phyloP scores from a whole-genome alignment of 2,888 invertebrate species.

The Protula sp. region DNA sequence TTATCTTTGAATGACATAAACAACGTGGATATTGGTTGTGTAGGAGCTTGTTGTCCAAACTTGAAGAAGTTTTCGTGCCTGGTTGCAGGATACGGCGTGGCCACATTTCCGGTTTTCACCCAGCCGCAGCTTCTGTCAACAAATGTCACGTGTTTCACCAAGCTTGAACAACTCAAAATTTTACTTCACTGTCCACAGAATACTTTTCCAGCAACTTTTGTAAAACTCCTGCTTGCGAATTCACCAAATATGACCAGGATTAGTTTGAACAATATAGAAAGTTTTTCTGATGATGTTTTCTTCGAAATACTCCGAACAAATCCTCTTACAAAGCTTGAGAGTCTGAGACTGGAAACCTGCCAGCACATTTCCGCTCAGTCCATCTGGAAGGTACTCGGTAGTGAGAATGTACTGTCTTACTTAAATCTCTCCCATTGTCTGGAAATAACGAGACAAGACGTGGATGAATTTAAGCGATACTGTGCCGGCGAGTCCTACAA shows the following conservation, averaged over 20 bases:
- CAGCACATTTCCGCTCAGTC: neutral
- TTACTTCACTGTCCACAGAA: neutral
- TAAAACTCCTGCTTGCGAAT: neutral
- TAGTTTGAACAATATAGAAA: neutral
- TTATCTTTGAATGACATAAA: conserved; percentile 19
- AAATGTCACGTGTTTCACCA: neutral
- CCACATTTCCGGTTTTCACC: conserved; percentile 1
- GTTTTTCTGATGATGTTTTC: neutral
- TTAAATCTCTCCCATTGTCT: neutral
- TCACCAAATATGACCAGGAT: neutral
- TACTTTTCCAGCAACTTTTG: neutral
- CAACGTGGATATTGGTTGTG: conserved; percentile 15
- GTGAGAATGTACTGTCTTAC: neutral
- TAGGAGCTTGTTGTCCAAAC: conserved; percentile 19
- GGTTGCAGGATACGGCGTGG: neutral
- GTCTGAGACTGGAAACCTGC: neutral
- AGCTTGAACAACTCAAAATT: neutral
- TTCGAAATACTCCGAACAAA: neutral
- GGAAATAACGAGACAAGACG: neutral
- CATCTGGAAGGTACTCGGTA: neutral
- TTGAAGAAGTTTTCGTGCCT: conserved; percentile 15
- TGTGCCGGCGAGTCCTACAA: too few relatives aligned
- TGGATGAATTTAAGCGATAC: neutral
- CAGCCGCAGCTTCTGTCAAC: conserved; percentile 2
- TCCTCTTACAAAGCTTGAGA: neutral